Percentiles rank a stretch among this genome's conserved stretches.
phyloP scores from a whole-genome alignment of 2,797 vertebrate genomes.

The Sebastes oblongus region DNA sequence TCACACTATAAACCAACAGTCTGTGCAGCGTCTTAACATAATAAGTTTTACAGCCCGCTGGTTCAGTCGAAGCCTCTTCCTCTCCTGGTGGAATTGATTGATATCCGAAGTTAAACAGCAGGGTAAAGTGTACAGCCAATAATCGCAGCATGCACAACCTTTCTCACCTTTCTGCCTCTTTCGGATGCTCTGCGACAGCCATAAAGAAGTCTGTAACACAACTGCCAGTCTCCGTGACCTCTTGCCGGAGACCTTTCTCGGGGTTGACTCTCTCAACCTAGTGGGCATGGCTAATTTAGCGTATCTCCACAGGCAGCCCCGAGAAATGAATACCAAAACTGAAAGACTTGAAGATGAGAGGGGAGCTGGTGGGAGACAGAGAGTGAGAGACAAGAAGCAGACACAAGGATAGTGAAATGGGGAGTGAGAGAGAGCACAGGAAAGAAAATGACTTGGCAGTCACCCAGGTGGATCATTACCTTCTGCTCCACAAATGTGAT shows the following conservation, averaged over 20 bases:
- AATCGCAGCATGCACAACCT: slow-evolving; percentile 54
- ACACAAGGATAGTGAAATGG: slow-evolving; percentile 38
- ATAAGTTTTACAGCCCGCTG: slow-evolving; percentile 10
- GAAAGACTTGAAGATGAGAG: slow-evolving; percentile 30
- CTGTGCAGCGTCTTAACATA: slow-evolving; percentile 13
- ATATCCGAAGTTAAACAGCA: slow-evolving; percentile 56
- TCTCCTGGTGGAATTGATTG: slow-evolving; percentile 41
- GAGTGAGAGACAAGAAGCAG: slow-evolving; percentile 28
- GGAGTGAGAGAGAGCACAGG: slow-evolving; percentile 50
- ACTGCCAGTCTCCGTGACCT: slow-evolving; percentile 50
- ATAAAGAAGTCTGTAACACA: slow-evolving; percentile 62
- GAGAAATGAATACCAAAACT: slow-evolving; percentile 49
- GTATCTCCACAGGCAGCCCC: slow-evolving; percentile 56
- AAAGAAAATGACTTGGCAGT: slow-evolving; percentile 73
- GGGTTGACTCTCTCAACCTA: slow-evolving; percentile 47
- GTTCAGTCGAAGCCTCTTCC: background rate
- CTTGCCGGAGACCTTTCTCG: slow-evolving; percentile 51
- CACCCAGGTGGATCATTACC: slow-evolving; percentile 80
- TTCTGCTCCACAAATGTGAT: slow-evolving; percentile 75
- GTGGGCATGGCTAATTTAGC: slow-evolving; percentile 44
- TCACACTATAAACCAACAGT: background rate
- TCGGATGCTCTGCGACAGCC: slow-evolving; percentile 33
- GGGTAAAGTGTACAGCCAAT: slow-evolving; percentile 46
- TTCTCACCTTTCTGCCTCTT: slow-evolving; percentile 47
- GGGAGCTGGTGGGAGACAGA: slow-evolving; percentile 21